Percentiles rank a stretch among this genome's conserved stretches.
Evolutionary conservation across 2,888 invertebrate species (phyloP).

Genomic region (Rutpela maculata): DNA sequence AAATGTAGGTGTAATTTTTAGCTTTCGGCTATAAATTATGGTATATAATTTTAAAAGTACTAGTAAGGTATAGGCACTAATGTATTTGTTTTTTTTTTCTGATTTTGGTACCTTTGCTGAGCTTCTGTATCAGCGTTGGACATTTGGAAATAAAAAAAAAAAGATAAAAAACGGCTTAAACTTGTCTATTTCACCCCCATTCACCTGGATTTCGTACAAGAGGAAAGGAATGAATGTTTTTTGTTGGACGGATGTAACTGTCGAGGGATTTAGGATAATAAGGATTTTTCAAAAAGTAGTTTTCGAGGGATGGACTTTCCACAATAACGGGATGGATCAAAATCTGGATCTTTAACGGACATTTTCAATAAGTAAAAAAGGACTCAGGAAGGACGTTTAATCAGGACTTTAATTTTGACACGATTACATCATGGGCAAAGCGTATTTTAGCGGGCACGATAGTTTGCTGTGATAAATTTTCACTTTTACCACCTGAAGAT

Average conservation of each 20-base stretch:
- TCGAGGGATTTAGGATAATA: conserved; percentile 38
- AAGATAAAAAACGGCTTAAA: conserved; percentile 48
- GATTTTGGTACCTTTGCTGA: conserved; percentile 64
- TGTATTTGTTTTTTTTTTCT: conserved; percentile 56
- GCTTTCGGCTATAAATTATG: not conserved
- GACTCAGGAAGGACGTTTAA: not conserved
- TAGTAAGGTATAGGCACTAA: conserved; percentile 56
- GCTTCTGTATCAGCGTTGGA: conserved; percentile 64
- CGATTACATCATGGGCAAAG: not conserved
- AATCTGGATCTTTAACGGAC: conserved; percentile 21
- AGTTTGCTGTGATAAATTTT: no score
- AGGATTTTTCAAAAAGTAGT: conserved; percentile 29
- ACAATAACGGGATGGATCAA: conserved; percentile 7
- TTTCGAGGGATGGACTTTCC: conserved; percentile 42
- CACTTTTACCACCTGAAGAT: no score
- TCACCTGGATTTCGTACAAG: conserved; percentile 45
- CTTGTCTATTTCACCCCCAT: conserved; percentile 51
- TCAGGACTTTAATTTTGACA: not conserved
- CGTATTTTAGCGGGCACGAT: not conserved
- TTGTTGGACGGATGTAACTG: conserved; percentile 51
- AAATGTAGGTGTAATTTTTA: conserved; percentile 6
- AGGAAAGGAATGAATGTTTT: conserved; percentile 57
- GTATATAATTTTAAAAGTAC: conserved; percentile 15
- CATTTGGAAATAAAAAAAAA: conserved; percentile 61
- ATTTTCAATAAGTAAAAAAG: not conserved